Evolutionary conservation across 1,140 invertebrate species (phyloP), one percentile per base, ranked within the genome.

Genomic region (Marisa cornuarietis): DNA sequence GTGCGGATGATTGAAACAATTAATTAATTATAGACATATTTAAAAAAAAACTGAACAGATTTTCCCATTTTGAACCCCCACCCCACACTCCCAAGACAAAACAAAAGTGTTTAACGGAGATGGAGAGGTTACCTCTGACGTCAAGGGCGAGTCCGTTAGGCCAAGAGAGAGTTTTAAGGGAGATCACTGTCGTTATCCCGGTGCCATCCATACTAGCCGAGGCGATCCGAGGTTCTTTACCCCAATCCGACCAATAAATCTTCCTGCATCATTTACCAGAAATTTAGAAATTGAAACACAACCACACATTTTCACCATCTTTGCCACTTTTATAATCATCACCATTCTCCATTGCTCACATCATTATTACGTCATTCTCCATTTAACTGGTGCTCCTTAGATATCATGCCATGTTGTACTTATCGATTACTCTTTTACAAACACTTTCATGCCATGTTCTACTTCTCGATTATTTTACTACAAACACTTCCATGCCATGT

Each of bases 221-320:
- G 91, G 99, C 98, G 75, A 99, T 97, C 6, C 97, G 91, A 1
- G 98, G 97, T 91, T 98, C 96, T 87, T 97, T 96, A 61, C 98
- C 98, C 98, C 98, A 99, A 89, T 99, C 98, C 0, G 97, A 98
- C 98, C 98, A 99, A 92, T 98, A 99, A 11, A 99, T 92, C 93
- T 49, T 72, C 11, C 86, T 90, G 75, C 7, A 42, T 42, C 6
- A 42, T 42, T 42, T 42, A 42, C 31, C 31, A 58, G 54, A 14
- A 58, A 58, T 49, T 13, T 16, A 1, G 42, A 5, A 22, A 73
- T 73, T 14, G 5, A 42, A 42, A 0, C 1, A 42, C 31, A 42
- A 42, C 31, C 7, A 11, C 5, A 26, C 42, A 73, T 73, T 26
- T 24, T 73, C 31, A 9, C 31, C 71, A 9, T 49, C 71, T 24